These are phyloP conservation scores for Anableps anableps DNA, from an alignment of 2,797 vertebrate species.

Conservation along the genomic window DNA sequence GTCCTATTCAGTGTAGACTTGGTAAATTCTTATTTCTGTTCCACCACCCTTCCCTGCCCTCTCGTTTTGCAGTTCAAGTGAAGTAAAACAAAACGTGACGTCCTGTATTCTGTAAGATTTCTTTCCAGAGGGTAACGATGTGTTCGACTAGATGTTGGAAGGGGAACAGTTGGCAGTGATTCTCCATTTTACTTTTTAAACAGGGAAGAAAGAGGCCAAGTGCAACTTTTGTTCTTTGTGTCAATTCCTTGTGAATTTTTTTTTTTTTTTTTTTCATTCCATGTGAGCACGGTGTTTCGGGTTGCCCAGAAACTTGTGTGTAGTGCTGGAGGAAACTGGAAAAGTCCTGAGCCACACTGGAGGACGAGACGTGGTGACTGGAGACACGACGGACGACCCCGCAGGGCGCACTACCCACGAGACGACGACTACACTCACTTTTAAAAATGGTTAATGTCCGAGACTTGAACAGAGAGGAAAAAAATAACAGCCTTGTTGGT, in stretches of 20 bases:
- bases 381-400: constrained; percentile 42
- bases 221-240: constrained; percentile 68
- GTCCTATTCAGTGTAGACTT: constrained; percentile 82
- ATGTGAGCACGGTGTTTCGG: constrained; percentile 71
- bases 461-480: constrained; percentile 71
- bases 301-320: constrained; percentile 65
- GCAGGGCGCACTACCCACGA: constrained; percentile 55
- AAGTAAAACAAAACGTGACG: constrained; percentile 85
- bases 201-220: constrained; percentile 66
- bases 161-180: constrained; percentile 58
- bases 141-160: constrained; percentile 63
- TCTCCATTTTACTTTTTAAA: constrained; percentile 61
- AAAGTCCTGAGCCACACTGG: constrained; percentile 50
- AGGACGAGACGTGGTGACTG: constrained; percentile 27
- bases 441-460: constrained; percentile 82
- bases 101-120: constrained; percentile 87
- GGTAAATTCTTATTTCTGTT: constrained; percentile 77
- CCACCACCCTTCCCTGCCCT: constrained; percentile 64
- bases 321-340: constrained; percentile 69
- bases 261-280: constrained; percentile 84
- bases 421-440: constrained; percentile 77
- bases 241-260: constrained; percentile 75
- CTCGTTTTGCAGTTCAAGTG: constrained; percentile 85
- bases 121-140: constrained; percentile 71
- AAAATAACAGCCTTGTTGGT: constrained; percentile 84